Evolutionary conservation across 2,113 vertebrate genomes (phyloP).

Genomic region (Oncorhynchus kisutch): DNA sequence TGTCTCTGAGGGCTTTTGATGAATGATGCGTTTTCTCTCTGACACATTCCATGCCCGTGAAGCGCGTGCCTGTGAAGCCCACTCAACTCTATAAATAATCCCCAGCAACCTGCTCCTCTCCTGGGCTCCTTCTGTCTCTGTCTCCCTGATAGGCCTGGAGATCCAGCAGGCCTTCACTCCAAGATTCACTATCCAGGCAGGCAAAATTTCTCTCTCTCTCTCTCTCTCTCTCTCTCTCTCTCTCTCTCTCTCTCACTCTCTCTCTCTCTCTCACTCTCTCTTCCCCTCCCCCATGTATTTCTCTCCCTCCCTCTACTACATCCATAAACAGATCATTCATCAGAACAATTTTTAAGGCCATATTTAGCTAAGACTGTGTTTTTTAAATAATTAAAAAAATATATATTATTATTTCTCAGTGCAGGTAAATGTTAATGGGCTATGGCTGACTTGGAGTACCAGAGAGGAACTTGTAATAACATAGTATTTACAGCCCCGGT

Average conservation of each 20-base stretch:
- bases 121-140: conserved; percentile 65
- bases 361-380: not conserved
- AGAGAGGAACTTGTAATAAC: not conserved
- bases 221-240: not conserved
- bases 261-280: too few species aligned
- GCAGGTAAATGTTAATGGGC: not conserved
- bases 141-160: conserved; percentile 53
- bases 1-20: conserved; percentile 59
- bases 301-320: not conserved
- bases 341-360: not conserved
- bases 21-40: conserved; percentile 66
- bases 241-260: not conserved
- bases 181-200: conserved; percentile 13
- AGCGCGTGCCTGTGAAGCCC: conserved; percentile 66
- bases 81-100: conserved; percentile 77
- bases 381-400: not conserved
- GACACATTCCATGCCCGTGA: conserved; percentile 68
- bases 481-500: not conserved
- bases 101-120: conserved; percentile 59
- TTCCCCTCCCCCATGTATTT: too few species aligned
- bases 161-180: conserved; percentile 16
- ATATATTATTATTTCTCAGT: not conserved
- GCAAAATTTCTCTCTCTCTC: conserved; percentile 20
- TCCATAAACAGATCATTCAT: conserved; percentile 10
- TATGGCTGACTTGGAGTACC: not conserved